Evolutionary conservation across 2,797 vertebrate species (phyloP).

Genomic region (Leucoraja ocellata): DNA sequence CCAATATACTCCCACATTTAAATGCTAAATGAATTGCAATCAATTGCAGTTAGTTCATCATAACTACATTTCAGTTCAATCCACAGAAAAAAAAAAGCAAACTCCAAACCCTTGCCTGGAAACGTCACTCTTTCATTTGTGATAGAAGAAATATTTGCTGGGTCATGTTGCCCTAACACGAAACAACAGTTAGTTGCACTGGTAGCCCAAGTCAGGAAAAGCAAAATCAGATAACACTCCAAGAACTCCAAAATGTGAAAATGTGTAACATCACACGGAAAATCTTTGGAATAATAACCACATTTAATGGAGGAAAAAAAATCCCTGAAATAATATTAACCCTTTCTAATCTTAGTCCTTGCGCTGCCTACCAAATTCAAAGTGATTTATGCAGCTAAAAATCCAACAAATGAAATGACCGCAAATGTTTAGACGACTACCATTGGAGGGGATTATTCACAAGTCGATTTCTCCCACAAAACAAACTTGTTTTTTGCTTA

Average conservation of each 20-base stretch:
- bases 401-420: background rate
- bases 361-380: background rate
- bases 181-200: background rate
- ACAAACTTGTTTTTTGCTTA: background rate
- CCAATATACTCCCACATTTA: too few species aligned
- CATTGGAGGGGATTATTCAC: too few species aligned
- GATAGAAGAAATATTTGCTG: conserved; percentile 29
- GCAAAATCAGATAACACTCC: conserved; percentile 24
- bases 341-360: background rate
- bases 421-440: background rate
- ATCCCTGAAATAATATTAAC: background rate
- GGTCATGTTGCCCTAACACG: conserved; percentile 35
- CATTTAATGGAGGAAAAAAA: background rate
- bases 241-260: background rate
- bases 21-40: background rate
- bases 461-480: conserved; percentile 15
- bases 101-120: background rate
- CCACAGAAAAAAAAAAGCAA: background rate
- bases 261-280: conserved; percentile 19
- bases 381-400: background rate
- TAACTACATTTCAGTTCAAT: background rate
- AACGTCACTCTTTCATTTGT: conserved; percentile 16
- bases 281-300: background rate
- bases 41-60: background rate
- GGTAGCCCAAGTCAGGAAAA: conserved; percentile 28